Conservation (phyloP, 2,888 invertebrate genomes). For the Melinaea marsaeus region DNA sequence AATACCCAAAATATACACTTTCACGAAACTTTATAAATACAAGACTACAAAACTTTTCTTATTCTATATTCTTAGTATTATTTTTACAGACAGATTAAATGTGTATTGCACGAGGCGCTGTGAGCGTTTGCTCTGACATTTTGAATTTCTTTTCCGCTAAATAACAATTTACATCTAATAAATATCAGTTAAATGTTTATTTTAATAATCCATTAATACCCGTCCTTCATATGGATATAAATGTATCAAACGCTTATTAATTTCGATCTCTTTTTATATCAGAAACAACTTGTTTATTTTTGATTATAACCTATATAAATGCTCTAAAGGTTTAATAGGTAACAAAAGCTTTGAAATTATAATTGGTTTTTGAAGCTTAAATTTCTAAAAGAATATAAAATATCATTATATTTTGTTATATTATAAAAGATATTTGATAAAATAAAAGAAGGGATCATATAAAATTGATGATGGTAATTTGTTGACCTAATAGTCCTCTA, state of each 20-base stretch:
- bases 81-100: background rate
- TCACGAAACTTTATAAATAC: slow-evolving; percentile 12
- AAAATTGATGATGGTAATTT: slow-evolving; percentile 26
- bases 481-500: slow-evolving; percentile 22
- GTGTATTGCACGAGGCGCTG: background rate
- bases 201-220: slow-evolving; percentile 41
- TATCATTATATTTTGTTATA: slow-evolving; percentile 2
- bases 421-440: slow-evolving; percentile 15
- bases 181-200: slow-evolving; percentile 23
- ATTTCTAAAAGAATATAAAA: background rate
- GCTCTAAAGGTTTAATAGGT: background rate
- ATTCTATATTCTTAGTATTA: background rate
- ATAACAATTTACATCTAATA: slow-evolving; percentile 59
- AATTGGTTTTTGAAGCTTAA: background rate
- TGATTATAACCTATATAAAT: too few species aligned
- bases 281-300: too few species aligned
- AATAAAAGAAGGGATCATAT: slow-evolving; percentile 24
- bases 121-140: background rate
- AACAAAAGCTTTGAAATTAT: background rate
- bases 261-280: too few species aligned
- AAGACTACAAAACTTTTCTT: slow-evolving; percentile 14
- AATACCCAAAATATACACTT: slow-evolving; percentile 9
- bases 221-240: slow-evolving; percentile 39
- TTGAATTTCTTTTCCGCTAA: slow-evolving; percentile 43
- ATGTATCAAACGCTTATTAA: slow-evolving; percentile 20